Base-by-base conservation (phyloP, 2,113 vertebrate species). In the Bos javanicus region DNA sequence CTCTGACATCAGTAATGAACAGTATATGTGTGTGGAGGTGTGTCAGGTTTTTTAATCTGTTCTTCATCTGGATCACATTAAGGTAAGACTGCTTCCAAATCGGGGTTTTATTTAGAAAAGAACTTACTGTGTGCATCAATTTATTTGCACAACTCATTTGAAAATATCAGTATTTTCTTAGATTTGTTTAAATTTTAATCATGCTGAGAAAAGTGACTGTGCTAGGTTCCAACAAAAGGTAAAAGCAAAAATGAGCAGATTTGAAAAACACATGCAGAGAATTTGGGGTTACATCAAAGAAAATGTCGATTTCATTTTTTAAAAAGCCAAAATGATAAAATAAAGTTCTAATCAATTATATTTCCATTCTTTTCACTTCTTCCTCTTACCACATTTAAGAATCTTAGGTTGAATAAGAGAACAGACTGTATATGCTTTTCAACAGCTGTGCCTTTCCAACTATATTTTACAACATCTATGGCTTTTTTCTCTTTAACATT, bases 401-500 rank as follows among this genome's bases (percentile, higher is more conserved):
- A 30, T 52, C 6, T 84, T 78, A 89, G 62, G 7, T 92, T 1
- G 50, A 98, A 80, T 23, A 91, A 76, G 67, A 97, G 52, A 82
- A 98, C 89, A 0, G 0, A 96, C 62, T 81, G 60, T 57, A 91
- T 3, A 76, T 2, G 14, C 90, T 98, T 96, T 62, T 33, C 43
- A 96, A 96, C 71, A 98, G 82, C 95, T 97, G 43, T 80, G 90
- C 36, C 25, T 46, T 52, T 88, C 48, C 7, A 97, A 64, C 62
- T 96, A 30, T 95, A 94, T 97, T 98, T 98, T 94, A 96, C 15
- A 97, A 93, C 39, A 97, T 97, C 92, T 98, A 82, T 14, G 60
- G n/a, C 0, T 54, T 17, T 97, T 97, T 98, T 80, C 59, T 43
- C 84, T 87, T 95, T 30, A 80, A 91, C 76, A 98, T 98, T 97